Evolutionary conservation across 2,797 vertebrate genomes (phyloP).

Genomic region (Lerista edwardsae): DNA sequence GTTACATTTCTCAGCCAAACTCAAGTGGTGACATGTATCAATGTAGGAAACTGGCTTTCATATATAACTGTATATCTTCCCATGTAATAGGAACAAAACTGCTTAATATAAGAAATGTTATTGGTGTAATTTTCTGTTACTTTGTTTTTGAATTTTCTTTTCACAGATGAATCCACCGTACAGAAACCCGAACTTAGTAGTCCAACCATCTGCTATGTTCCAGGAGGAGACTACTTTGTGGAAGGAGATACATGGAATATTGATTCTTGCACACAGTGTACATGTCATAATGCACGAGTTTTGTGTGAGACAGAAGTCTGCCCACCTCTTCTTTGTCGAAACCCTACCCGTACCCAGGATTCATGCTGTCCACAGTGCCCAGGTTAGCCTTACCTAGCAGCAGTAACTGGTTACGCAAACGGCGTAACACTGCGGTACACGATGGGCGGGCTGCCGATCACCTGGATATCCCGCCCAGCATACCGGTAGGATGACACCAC

Average conservation of each 20-base stretch:
- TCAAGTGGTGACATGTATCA: background rate
- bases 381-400: slow-evolving; percentile 72
- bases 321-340: slow-evolving; percentile 89
- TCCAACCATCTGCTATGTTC: slow-evolving; percentile 86
- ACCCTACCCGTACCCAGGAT: slow-evolving; percentile 85
- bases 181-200: slow-evolving; percentile 85
- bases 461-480: no score
- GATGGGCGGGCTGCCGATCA: no score
- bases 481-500: no score
- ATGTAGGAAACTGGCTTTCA: background rate
- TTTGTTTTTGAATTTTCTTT: slow-evolving; percentile 47
- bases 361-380: slow-evolving; percentile 90
- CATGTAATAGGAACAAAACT: background rate
- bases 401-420: no score
- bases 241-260: slow-evolving; percentile 92
- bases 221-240: slow-evolving; percentile 88
- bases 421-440: no score
- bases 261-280: slow-evolving; percentile 90
- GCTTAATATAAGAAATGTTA: background rate
- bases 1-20: background rate
- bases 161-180: slow-evolving; percentile 80
- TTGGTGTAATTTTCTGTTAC: background rate
- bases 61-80: background rate
- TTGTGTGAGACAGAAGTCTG: slow-evolving; percentile 92
- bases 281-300: slow-evolving; percentile 86